Evolutionary conservation across 2,888 invertebrate species (phyloP).

Genomic region (Trissolcus japonicus): DNA sequence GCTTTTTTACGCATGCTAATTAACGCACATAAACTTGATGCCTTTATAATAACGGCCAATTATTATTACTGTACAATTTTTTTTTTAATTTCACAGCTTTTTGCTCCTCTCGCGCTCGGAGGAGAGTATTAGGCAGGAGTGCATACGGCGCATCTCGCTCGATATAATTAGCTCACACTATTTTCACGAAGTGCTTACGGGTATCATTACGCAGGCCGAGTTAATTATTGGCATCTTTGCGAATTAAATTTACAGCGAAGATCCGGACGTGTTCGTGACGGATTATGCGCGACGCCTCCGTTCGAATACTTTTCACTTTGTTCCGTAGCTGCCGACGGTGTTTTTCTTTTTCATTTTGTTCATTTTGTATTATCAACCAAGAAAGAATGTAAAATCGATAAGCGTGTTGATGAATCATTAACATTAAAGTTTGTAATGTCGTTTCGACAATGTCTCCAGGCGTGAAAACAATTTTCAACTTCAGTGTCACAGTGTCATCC

Average conservation of each 20-base stretch:
- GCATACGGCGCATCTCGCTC: constrained; percentile 40
- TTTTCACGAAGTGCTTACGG: constrained; percentile 45
- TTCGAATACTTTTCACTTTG: background rate
- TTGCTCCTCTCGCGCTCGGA: constrained; percentile 18
- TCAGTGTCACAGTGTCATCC: too few relatives aligned
- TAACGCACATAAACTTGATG: constrained; percentile 18
- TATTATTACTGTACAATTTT: constrained; percentile 42
- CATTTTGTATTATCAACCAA: too few relatives aligned
- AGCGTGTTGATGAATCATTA: too few relatives aligned
- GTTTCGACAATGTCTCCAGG: too few relatives aligned
- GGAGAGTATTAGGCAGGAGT: constrained; percentile 38
- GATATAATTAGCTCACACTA: constrained; percentile 55
- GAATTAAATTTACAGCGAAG: constrained; percentile 37
- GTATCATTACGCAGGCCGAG: constrained; percentile 44
- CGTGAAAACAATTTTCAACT: too few relatives aligned
- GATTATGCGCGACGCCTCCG: constrained; percentile 11
- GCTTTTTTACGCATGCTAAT: too few relatives aligned
- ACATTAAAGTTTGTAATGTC: too few relatives aligned
- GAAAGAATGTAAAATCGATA: too few relatives aligned
- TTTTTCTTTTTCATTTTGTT: constrained; percentile 8
- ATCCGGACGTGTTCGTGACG: constrained; percentile 27
- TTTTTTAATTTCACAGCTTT: constrained; percentile 45
- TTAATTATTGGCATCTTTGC: constrained; percentile 44
- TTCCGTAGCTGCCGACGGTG: constrained; percentile 4
- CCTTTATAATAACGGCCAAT: constrained; percentile 49